Evolutionary conservation across 2,797 vertebrate species (phyloP).

Genomic region (Catharus ustulatus): DNA sequence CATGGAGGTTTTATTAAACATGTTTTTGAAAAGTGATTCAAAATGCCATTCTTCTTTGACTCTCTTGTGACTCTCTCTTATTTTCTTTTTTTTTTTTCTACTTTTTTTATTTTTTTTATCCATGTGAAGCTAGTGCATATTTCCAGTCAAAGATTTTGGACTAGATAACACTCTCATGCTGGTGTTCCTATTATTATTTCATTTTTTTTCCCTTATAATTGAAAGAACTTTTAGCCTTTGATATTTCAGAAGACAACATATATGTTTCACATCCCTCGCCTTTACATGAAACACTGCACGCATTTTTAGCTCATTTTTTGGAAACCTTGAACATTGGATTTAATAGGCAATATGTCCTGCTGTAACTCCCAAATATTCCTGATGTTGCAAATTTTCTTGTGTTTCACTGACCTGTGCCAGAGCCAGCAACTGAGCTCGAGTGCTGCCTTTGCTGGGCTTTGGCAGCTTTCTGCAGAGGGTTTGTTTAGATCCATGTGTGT

Average conservation of each 20-base stretch:
- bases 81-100: neutral
- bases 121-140: conserved; percentile 15
- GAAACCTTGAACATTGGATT: neutral
- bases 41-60: conserved; percentile 46
- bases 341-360: neutral
- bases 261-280: neutral
- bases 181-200: conserved; percentile 18
- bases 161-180: conserved; percentile 40
- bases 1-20: conserved; percentile 54
- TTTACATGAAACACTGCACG: neutral
- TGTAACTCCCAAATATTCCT: neutral
- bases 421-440: neutral
- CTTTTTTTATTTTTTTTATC: neutral
- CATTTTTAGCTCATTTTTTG: neutral
- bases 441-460: neutral
- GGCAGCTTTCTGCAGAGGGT: neutral
- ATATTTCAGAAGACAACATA: neutral
- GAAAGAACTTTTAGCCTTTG: conserved; percentile 6
- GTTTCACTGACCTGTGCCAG: neutral
- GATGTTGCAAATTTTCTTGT: neutral
- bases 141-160: conserved; percentile 46
- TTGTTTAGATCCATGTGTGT: neutral
- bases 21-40: conserved; percentile 62
- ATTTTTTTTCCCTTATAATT: neutral
- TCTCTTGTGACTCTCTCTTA: conserved; percentile 1